phyloP scores from a whole-genome alignment of 2,797 vertebrate genomes.

The Morelia viridis region DNA sequence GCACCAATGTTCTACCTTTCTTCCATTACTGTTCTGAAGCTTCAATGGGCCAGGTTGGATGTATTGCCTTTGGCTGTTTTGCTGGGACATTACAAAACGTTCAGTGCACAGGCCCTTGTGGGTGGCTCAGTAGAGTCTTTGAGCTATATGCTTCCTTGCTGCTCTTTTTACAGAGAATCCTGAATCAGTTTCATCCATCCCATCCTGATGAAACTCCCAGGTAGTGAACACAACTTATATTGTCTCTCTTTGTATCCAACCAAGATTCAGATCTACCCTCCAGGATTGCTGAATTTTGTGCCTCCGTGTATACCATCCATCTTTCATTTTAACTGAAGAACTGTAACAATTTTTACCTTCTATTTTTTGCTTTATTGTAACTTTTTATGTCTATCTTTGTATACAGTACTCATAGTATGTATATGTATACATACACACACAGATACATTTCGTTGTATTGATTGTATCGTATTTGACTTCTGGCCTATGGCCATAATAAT shows the following conservation, averaged over 20 bases:
- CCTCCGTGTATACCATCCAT: no score
- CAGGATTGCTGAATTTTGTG: not conserved
- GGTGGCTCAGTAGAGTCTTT: not conserved
- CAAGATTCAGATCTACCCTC: not conserved
- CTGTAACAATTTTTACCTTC: no score
- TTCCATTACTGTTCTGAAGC: not conserved
- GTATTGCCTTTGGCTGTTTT: not conserved
- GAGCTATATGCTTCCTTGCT: not conserved
- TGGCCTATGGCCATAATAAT: not conserved
- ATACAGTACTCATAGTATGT: no score
- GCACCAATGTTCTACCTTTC: not conserved
- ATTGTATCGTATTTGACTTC: not conserved
- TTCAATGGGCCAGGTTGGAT: not conserved
- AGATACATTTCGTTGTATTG: no score
- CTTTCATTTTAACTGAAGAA: no score
- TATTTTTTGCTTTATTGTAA: no score
- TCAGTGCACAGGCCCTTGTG: no score
- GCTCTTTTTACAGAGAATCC: not conserved
- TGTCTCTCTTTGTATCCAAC: not conserved
- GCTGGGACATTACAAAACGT: not conserved
- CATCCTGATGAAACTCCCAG: not conserved
- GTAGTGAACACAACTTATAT: not conserved
- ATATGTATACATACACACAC: no score
- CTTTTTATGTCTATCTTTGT: no score
- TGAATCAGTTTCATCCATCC: not conserved